phyloP scores from a whole-genome alignment of 2,797 vertebrate species.

The Myripristis jacobus region DNA sequence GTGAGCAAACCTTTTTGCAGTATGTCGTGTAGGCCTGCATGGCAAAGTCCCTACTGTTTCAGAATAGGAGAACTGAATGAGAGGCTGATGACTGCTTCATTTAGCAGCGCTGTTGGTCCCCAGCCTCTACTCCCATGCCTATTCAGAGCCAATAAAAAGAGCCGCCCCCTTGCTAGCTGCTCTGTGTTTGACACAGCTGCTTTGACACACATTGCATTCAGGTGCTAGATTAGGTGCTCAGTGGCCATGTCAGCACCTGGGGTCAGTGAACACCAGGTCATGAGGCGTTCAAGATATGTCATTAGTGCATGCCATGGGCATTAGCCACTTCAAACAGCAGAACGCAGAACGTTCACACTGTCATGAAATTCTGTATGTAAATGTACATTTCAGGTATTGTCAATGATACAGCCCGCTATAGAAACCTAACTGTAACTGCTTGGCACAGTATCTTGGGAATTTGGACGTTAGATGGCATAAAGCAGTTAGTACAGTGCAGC shows the following conservation, averaged over 20 bases:
- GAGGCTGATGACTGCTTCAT: slow-evolving; percentile 55
- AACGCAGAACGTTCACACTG: not conserved
- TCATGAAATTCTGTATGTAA: not conserved
- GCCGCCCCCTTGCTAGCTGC: slow-evolving; percentile 43
- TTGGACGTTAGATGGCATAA: not conserved
- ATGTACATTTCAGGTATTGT: not conserved
- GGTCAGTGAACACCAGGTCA: too few relatives aligned
- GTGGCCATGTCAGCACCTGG: too few relatives aligned
- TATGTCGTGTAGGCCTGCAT: not conserved
- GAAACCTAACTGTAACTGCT: not conserved
- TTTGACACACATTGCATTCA: slow-evolving; percentile 76
- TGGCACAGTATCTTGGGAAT: too few relatives aligned
- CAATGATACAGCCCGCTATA: not conserved
- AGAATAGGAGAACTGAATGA: slow-evolving; percentile 31
- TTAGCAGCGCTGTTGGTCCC: slow-evolving; percentile 63
- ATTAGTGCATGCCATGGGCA: not conserved
- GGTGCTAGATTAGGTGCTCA: slow-evolving; percentile 61
- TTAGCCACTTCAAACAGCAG: not conserved
- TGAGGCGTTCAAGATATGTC: not conserved
- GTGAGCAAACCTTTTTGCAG: not conserved
- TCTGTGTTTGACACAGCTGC: slow-evolving; percentile 68
- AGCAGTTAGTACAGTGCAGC: not conserved
- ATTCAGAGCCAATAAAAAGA: slow-evolving; percentile 62
- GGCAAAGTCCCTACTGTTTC: slow-evolving; percentile 18
- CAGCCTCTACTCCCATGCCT: slow-evolving; percentile 55